Conservation (phyloP, 2,888 invertebrate genomes). For the Stenurella melanura region DNA sequence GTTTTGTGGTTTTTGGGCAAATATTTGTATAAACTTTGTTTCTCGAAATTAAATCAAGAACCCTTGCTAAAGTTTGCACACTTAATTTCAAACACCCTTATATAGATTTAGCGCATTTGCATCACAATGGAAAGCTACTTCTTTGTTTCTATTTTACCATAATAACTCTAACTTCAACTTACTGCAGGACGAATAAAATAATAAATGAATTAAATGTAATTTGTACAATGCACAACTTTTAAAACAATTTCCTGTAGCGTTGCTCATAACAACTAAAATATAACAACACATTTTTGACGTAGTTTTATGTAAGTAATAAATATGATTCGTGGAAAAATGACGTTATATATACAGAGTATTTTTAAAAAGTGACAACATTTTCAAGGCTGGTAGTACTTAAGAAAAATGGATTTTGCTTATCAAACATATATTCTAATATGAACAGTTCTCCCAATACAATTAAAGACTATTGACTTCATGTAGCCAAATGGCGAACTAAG, state of each 20-base stretch:
- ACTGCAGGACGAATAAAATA: not conserved
- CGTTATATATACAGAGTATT: too few relatives aligned
- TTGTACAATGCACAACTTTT: not conserved
- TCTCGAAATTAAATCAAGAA: not conserved
- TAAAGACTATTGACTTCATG: too few relatives aligned
- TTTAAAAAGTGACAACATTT: too few relatives aligned
- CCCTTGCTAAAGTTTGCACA: not conserved
- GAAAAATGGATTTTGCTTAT: too few relatives aligned
- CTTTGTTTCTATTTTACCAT: not conserved
- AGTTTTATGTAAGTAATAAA: too few relatives aligned
- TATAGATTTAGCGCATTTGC: not conserved
- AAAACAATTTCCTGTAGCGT: not conserved
- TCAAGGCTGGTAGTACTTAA: too few relatives aligned
- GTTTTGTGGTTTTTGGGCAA: not conserved
- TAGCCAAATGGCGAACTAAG: too few relatives aligned
- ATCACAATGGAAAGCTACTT: not conserved
- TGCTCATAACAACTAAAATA: too few relatives aligned
- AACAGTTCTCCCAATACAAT: too few relatives aligned
- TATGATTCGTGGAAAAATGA: too few relatives aligned
- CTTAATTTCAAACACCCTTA: not conserved
- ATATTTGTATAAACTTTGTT: not conserved
- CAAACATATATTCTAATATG: too few relatives aligned
- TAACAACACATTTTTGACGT: too few relatives aligned
- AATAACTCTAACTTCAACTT: not conserved
- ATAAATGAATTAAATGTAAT: slow-evolving; percentile 3